Conservation (phyloP, 2,113 vertebrate species). For the human (Homo sapiens) region GRCh38 chr9:16506001-16506500, state of each 20-base stretch:
- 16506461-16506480: neutral
- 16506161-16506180: conserved; percentile 15
- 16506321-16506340: conserved; percentile 40
- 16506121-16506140: conserved; percentile 59
- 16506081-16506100: conserved; percentile 60
- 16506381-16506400: conserved; percentile 15
- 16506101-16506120: conserved; percentile 65
- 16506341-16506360: conserved; percentile 11
- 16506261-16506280: conserved; percentile 56
- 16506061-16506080: conserved; percentile 26
- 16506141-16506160: conserved; percentile 42
- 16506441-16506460: conserved; percentile 32
- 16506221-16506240: conserved; percentile 57
- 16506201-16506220: conserved; percentile 19
- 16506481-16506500: neutral
- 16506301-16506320: conserved; percentile 11
- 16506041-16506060: conserved; percentile 46
- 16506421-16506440: conserved; percentile 20
- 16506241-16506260: neutral
- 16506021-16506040: conserved; percentile 2
- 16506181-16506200: conserved; percentile 43
- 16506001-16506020: conserved; percentile 51
- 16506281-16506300: conserved; percentile 41
- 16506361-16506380: conserved; percentile 3
- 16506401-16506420: neutral